phyloP scores from a whole-genome alignment of 2,797 vertebrate genomes.

The Luscinia luscinia region DNA sequence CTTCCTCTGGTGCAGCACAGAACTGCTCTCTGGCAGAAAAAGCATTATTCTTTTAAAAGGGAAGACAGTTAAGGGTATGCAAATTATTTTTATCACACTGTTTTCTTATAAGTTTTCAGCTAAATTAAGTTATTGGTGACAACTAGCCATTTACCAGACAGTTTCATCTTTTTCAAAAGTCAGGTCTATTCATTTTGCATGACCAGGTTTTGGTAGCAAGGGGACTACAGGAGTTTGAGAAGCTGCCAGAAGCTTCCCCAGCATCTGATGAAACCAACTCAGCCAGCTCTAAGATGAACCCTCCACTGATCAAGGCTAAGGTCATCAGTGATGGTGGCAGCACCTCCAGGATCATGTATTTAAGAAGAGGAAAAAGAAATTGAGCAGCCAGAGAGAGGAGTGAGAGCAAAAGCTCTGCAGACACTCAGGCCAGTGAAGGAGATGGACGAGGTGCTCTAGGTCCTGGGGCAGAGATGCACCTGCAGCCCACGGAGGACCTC shows the following conservation, averaged over 20 bases:
- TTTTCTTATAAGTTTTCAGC: not conserved
- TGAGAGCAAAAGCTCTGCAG: not conserved
- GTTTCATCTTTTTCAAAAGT: not conserved
- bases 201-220: not conserved
- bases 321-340: rapidly evolving
- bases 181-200: not conserved
- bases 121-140: not conserved
- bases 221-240: not conserved
- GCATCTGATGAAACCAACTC: not conserved
- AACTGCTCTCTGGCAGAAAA: not conserved
- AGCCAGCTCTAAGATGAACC: not conserved
- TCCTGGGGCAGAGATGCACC: not conserved
- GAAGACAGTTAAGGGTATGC: not conserved
- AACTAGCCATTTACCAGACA: not conserved
- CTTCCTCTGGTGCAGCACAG: not conserved
- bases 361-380: not conserved
- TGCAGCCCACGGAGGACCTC: not conserved
- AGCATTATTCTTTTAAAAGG: not conserved
- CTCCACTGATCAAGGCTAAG: not conserved
- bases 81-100: not conserved
- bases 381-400: not conserved
- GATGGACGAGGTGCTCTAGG: rapidly evolving
- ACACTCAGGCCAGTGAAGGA: not conserved
- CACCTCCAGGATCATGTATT: not conserved
- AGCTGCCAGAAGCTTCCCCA: not conserved